Conservation (phyloP, 1,140 invertebrate species). For the Drosophila tani region DNA sequence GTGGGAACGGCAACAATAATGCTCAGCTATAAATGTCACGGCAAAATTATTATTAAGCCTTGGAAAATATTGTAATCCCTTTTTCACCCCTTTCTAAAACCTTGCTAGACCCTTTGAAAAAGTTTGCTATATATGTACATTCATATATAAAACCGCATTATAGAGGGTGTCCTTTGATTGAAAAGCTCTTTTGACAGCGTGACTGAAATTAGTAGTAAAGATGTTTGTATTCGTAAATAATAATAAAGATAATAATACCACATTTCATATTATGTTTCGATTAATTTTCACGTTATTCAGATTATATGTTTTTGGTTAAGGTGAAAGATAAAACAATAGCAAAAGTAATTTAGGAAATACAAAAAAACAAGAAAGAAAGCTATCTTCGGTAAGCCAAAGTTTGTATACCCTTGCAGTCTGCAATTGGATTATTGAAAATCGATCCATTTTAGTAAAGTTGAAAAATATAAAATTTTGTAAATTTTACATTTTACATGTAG, state of each 20-base stretch:
- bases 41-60: slow-evolving; percentile 58
- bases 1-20: slow-evolving; percentile 52
- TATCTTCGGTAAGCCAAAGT: too few species aligned
- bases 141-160: slow-evolving; percentile 25
- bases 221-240: background rate
- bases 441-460: too few species aligned
- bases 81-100: slow-evolving; percentile 66
- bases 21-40: slow-evolving; percentile 73
- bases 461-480: too few species aligned
- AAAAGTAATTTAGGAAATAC: too few species aligned
- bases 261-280: too few species aligned
- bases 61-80: slow-evolving; percentile 64
- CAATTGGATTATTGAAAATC: too few species aligned
- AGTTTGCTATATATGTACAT: slow-evolving; percentile 19
- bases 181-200: slow-evolving; percentile 13
- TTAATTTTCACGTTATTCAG: too few species aligned
- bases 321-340: too few species aligned
- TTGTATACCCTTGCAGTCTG: too few species aligned
- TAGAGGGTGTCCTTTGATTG: slow-evolving; percentile 14
- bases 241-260: background rate
- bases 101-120: slow-evolving; percentile 1
- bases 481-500: too few species aligned
- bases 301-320: too few species aligned
- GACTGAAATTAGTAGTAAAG: slow-evolving; percentile 20
- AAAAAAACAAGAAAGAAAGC: too few species aligned